A percentile compares a stretch with the other conserved stretches of the same genome.
phyloP scores from a whole-genome alignment of 92 coral and sea anemone genomes.

The Epizoanthus fatuus region DNA sequence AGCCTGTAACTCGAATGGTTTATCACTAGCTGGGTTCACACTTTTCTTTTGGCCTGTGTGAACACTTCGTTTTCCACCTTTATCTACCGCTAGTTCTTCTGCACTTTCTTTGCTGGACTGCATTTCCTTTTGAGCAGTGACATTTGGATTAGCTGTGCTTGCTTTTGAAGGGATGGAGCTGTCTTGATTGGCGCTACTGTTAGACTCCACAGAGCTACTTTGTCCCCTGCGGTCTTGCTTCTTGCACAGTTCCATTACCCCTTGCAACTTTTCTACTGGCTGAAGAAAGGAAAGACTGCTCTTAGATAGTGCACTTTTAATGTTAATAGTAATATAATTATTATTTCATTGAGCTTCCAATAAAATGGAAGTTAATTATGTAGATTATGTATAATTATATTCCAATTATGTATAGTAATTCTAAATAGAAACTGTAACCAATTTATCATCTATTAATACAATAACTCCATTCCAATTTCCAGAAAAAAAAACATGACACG shows the following conservation, averaged over 20 bases:
- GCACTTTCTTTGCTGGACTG: background rate
- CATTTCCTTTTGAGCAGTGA: background rate
- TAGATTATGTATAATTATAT: slow-evolving; percentile 21
- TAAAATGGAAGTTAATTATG: slow-evolving; percentile 31
- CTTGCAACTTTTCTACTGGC: slow-evolving; percentile 14
- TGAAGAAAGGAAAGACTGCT: background rate
- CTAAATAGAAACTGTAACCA: slow-evolving; percentile 8
- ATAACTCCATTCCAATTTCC: slow-evolving; percentile 13
- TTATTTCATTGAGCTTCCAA: too few species aligned
- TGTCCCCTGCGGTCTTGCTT: background rate
- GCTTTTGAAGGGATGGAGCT: background rate
- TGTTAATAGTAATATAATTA: too few species aligned
- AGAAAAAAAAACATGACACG: slow-evolving; percentile 17
- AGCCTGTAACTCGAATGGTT: background rate
- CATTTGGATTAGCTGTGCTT: background rate
- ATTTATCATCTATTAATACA: slow-evolving; percentile 4
- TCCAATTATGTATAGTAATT: slow-evolving; percentile 13
- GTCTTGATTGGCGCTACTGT: background rate
- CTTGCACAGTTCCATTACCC: background rate
- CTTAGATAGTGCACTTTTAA: too few species aligned
- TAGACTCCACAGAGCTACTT: background rate
- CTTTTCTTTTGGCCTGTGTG: background rate
- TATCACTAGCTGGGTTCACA: background rate
- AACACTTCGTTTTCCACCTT: background rate
- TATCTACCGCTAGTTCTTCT: background rate